Percentiles rank a stretch among this genome's conserved stretches.
These are phyloP conservation scores for Gobionotothen gibberifrons DNA, from an alignment of 2,797 vertebrate species.

Conservation along the genomic window DNA sequence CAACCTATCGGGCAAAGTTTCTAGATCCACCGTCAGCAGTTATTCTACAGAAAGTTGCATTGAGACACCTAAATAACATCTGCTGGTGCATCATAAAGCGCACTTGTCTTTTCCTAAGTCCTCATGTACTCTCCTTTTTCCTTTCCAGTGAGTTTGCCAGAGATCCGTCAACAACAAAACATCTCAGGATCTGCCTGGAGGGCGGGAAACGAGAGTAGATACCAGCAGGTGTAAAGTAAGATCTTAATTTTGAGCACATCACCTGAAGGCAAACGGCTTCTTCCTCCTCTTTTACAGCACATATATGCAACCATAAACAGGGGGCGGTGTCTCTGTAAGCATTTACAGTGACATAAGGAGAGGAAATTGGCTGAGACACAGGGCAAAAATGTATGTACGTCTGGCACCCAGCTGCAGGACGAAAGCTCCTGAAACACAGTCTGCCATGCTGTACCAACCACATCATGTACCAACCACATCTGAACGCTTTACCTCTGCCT, in stretches of 20 bases:
- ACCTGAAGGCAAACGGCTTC: conserved; percentile 70
- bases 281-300: conserved; percentile 52
- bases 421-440: conserved; percentile 35
- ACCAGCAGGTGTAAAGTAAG: conserved; percentile 80
- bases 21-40: no score
- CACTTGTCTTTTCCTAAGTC: no score
- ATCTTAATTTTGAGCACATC: conserved; percentile 62
- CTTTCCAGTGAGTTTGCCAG: conserved; percentile 6
- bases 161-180: conserved; percentile 1
- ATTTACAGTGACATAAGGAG: conserved; percentile 75
- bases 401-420: conserved; percentile 78
- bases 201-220: conserved; percentile 39
- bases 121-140: background rate
- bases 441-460: background rate
- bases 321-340: conserved; percentile 70
- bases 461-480: background rate
- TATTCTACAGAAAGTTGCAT: no score
- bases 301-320: conserved; percentile 70
- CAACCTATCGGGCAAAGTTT: no score
- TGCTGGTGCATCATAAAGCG: no score
- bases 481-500: conserved; percentile 8
- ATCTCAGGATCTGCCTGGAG: conserved; percentile 27
- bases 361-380: conserved; percentile 82
- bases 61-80: no score
- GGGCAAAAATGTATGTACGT: conserved; percentile 73